Conservation (phyloP, 64 coral and sea anemone genomes). For the Cladopsammia gracilis region DNA sequence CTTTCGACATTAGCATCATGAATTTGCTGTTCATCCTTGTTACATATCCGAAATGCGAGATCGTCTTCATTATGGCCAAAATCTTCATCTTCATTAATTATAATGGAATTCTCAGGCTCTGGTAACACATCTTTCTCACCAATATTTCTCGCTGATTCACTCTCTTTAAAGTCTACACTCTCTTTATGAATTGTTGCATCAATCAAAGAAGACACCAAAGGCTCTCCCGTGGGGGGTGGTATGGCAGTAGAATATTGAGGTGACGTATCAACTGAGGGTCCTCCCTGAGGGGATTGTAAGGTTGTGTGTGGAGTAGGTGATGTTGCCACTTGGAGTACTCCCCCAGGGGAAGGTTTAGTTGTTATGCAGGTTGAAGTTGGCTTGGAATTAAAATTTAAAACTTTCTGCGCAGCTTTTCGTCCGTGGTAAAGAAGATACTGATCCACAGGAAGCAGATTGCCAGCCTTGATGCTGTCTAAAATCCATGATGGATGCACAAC, state of each 20-base stretch:
- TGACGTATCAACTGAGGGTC: background rate
- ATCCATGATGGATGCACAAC: conserved; percentile 96
- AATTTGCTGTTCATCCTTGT: background rate
- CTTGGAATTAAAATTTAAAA: conserved; percentile 35
- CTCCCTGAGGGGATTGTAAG: background rate
- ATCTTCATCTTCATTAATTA: background rate
- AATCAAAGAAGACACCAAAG: background rate
- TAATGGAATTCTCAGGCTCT: background rate
- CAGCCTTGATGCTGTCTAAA: conserved; percentile 85
- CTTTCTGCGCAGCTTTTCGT: conserved; percentile 65
- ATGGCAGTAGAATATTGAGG: background rate
- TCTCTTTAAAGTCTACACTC: background rate
- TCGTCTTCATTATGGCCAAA: background rate
- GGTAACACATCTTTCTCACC: background rate
- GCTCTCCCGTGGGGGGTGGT: background rate
- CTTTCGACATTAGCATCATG: background rate
- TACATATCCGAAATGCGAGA: background rate
- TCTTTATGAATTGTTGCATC: background rate
- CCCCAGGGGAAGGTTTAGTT: background rate
- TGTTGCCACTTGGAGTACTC: background rate
- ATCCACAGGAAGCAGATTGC: conserved; percentile 59
- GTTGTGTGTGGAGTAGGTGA: background rate
- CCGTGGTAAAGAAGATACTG: conserved; percentile 83
- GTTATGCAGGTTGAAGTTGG: conserved; percentile 10
- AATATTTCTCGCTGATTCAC: background rate